A percentile compares a stretch with the other conserved stretches of the same genome.
Evolutionary conservation across 2,113 vertebrate species (phyloP).

Genomic region (Pagrus major): DNA sequence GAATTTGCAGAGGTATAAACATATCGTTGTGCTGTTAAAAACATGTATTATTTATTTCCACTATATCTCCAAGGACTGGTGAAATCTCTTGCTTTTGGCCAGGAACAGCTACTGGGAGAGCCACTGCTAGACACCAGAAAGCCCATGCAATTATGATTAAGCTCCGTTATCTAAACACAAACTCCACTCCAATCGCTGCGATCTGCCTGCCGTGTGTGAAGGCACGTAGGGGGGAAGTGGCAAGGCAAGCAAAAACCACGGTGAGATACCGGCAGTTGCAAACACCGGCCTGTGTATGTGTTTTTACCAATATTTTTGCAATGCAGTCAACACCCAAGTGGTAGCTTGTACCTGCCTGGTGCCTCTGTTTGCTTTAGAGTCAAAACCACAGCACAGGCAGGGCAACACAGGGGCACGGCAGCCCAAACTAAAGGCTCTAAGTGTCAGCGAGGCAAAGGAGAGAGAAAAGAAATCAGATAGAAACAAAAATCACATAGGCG

Average conservation of each 20-base stretch:
- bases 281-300: background rate
- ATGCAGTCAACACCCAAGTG: constrained; percentile 11
- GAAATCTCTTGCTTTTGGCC: constrained; percentile 1
- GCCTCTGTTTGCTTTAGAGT: constrained; percentile 56
- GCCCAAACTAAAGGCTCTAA: constrained; percentile 38
- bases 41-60: background rate
- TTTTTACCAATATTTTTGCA: constrained; percentile 21
- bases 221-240: constrained; percentile 67
- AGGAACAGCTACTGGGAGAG: background rate
- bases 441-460: constrained; percentile 14
- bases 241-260: constrained; percentile 44
- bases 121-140: constrained; percentile 57
- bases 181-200: constrained; percentile 60
- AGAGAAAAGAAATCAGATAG: constrained; percentile 20
- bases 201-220: constrained; percentile 70
- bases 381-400: constrained; percentile 49
- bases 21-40: background rate
- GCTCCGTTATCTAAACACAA: constrained; percentile 73
- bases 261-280: constrained; percentile 43
- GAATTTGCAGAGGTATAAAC: background rate
- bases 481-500: constrained; percentile 22
- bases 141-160: constrained; percentile 67
- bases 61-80: background rate
- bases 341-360: constrained; percentile 40
- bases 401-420: constrained; percentile 31